Evolutionary conservation across 1,140 invertebrate genomes (phyloP).

Genomic region (Pogonomyrmex californicus): DNA sequence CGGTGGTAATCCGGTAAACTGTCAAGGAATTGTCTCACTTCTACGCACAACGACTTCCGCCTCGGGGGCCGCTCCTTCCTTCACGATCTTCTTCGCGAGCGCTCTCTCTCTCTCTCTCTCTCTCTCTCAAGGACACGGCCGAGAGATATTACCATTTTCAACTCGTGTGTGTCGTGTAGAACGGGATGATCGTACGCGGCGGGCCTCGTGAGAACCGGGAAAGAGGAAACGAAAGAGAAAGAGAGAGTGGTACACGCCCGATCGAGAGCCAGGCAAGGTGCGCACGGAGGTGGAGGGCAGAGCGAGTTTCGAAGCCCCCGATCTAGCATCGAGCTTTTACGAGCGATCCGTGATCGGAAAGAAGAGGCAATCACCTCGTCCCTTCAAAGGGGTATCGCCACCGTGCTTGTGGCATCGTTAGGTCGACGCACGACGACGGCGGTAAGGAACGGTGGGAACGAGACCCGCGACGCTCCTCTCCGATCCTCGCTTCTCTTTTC

Average conservation of each 20-base stretch:
- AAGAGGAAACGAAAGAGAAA: not conserved
- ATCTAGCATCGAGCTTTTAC: slow-evolving; percentile 74
- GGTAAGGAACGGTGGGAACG: slow-evolving; percentile 76
- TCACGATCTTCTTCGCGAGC: not conserved
- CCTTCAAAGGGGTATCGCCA: slow-evolving; percentile 63
- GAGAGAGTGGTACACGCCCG: not conserved
- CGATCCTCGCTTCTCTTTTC: not conserved
- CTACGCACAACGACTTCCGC: slow-evolving; percentile 70
- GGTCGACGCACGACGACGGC: slow-evolving; percentile 72
- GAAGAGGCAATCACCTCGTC: slow-evolving; percentile 70
- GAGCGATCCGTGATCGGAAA: slow-evolving; percentile 75
- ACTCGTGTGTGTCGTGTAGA: slow-evolving; percentile 67
- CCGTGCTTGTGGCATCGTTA: slow-evolving; percentile 74
- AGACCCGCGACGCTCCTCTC: slow-evolving; percentile 42
- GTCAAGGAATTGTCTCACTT: slow-evolving; percentile 73
- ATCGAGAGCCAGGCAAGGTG: not conserved
- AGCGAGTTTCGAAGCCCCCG: slow-evolving; percentile 55
- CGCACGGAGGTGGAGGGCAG: slow-evolving; percentile 24
- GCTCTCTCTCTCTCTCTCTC: slow-evolving; percentile 50
- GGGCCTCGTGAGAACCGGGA: slow-evolving; percentile 64
- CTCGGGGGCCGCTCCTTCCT: slow-evolving; percentile 45
- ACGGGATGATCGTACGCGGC: slow-evolving; percentile 49
- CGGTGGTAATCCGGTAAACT: slow-evolving; percentile 35
- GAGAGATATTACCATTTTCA: slow-evolving; percentile 73
- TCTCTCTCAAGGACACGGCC: slow-evolving; percentile 66